A percentile compares a stretch with the other conserved stretches of the same genome.
Conservation (phyloP, 2,888 invertebrate species). For the Monopis laevigella region DNA sequence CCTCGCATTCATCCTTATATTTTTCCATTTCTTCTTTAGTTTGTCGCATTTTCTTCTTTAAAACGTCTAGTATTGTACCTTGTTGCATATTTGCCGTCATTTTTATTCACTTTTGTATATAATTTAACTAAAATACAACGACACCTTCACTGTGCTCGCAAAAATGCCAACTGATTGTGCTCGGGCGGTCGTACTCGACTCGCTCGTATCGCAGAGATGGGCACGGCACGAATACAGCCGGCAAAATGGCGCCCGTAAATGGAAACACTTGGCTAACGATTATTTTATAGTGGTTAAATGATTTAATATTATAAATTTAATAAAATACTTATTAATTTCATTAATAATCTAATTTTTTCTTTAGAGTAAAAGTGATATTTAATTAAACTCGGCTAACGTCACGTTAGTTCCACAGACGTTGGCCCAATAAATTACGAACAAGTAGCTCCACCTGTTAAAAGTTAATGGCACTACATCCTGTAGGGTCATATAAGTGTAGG, state of each 20-base stretch:
- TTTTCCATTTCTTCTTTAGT: slow-evolving; percentile 99
- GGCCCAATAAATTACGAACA: slow-evolving; percentile 32
- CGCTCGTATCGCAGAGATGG: slow-evolving; percentile 60
- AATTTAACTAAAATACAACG: slow-evolving; percentile 45
- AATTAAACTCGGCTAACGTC: slow-evolving; percentile 46
- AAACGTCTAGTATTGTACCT: slow-evolving; percentile 93
- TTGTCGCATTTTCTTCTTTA: slow-evolving; percentile 99
- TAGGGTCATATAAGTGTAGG: slow-evolving; percentile 25
- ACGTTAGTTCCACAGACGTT: slow-evolving; percentile 26
- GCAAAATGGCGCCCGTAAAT: slow-evolving; percentile 63
- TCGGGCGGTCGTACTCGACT: slow-evolving; percentile 49
- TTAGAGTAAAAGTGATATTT: no score
- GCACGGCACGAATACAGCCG: slow-evolving; percentile 62
- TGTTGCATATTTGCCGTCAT: slow-evolving; percentile 93
- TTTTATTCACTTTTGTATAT: slow-evolving; percentile 59
- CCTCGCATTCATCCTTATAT: slow-evolving; percentile 97
- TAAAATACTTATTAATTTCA: no score
- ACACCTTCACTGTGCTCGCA: slow-evolving; percentile 63
- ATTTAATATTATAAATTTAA: no score
- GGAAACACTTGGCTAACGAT: no score
- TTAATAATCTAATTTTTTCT: no score
- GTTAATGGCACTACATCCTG: slow-evolving; percentile 23
- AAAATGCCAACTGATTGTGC: slow-evolving; percentile 64
- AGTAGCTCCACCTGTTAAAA: slow-evolving; percentile 56
- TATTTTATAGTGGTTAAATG: no score